These are phyloP conservation scores for Choloepus didactylus DNA, from an alignment of 2,797 vertebrate genomes.

Conservation along the genomic window DNA sequence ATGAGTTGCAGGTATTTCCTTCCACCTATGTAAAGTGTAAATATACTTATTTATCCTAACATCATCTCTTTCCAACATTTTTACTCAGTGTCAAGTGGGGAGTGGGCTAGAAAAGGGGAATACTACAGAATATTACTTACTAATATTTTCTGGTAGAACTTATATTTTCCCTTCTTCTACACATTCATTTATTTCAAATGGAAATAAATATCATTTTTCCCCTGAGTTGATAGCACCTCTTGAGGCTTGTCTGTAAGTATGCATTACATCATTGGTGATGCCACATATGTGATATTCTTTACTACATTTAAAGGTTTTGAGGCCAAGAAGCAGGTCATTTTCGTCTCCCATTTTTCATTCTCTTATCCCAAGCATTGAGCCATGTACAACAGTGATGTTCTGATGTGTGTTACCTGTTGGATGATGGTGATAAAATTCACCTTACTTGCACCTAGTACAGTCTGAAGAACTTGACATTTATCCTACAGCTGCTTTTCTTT, in stretches of 20 bases:
- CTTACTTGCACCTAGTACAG: neutral
- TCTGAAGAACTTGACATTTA: neutral
- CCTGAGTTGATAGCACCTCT: neutral
- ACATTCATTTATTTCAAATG: neutral
- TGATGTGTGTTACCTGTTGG: no score
- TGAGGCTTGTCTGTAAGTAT: neutral
- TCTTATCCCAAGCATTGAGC: neutral
- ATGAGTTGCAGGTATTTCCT: constrained; percentile 20
- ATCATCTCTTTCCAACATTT: neutral
- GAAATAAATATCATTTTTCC: constrained; percentile 6
- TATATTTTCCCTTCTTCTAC: neutral
- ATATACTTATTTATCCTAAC: neutral
- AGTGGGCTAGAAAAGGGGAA: neutral
- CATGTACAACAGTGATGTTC: neutral
- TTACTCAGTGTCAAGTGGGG: neutral
- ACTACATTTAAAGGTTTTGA: neutral
- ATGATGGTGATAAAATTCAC: neutral
- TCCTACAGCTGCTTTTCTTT: neutral
- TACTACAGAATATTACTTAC: neutral
- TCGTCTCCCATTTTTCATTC: neutral
- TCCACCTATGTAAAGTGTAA: constrained; percentile 32
- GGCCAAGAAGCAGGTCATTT: neutral
- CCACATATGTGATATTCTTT: neutral
- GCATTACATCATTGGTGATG: neutral
- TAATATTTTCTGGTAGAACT: neutral